A percentile compares a stretch with the other conserved stretches of the same genome.
phyloP scores from a whole-genome alignment of 2,888 invertebrate genomes.

The Tenthredo notha region DNA sequence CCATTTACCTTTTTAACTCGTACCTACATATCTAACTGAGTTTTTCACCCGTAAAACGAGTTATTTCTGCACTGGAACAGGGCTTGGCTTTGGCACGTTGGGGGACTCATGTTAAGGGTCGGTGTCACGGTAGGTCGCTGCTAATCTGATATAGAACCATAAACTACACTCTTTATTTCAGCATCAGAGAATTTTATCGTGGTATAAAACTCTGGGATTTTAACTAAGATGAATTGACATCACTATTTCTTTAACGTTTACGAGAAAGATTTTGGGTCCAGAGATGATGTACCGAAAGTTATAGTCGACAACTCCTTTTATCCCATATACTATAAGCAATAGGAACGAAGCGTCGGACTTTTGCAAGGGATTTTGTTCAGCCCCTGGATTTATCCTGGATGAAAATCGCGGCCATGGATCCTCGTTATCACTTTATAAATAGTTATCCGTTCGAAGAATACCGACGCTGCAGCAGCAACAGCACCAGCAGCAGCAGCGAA shows the following conservation, averaged over 20 bases:
- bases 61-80: slow-evolving; percentile 14
- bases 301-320: not conserved
- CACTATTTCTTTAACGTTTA: not conserved
- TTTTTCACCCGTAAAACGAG: slow-evolving; percentile 26
- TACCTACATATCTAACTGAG: slow-evolving; percentile 2
- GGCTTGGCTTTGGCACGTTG: not conserved
- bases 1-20: slow-evolving; percentile 40
- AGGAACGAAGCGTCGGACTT: slow-evolving; percentile 16
- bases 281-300: not conserved
- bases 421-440: slow-evolving; percentile 46
- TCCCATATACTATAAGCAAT: not conserved
- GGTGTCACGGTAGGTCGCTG: not conserved
- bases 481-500: not conserved
- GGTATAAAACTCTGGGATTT: not conserved
- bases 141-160: not conserved
- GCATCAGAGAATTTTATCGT: not conserved
- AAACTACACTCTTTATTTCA: not conserved
- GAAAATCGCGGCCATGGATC: not conserved
- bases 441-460: slow-evolving; percentile 19
- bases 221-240: not conserved
- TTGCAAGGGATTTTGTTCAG: slow-evolving; percentile 18
- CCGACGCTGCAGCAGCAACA: not conserved
- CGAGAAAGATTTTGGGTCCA: not conserved
- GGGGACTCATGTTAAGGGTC: slow-evolving; percentile 3
- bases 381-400: slow-evolving; percentile 14